Conservation (phyloP, 1,140 invertebrate genomes). For the Procambarus virginalis region DNA sequence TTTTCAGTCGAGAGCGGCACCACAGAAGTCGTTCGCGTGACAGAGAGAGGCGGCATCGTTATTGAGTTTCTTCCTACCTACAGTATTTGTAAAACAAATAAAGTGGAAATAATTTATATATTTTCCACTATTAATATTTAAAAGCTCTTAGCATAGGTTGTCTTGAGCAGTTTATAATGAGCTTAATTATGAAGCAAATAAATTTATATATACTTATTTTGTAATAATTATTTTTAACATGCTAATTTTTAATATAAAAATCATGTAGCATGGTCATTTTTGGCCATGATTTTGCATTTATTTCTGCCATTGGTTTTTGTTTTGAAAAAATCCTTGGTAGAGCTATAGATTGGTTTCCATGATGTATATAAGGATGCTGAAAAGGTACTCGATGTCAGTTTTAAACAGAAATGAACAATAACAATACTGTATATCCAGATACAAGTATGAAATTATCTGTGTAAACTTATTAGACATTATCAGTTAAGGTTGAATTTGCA, state of each 20-base stretch:
- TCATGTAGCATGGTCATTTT: neutral
- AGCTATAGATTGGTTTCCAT: neutral
- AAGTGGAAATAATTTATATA: neutral
- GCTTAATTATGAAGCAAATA: neutral
- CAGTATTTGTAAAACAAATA: neutral
- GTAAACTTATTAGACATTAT: neutral
- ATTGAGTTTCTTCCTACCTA: neutral
- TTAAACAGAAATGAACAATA: neutral
- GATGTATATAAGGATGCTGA: neutral
- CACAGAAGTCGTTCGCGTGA: conserved; percentile 29
- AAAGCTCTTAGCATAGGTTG: neutral
- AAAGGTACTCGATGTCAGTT: neutral
- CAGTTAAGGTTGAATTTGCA: neutral
- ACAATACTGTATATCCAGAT: neutral
- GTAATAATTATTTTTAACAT: conserved; percentile 8
- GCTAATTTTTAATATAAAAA: neutral
- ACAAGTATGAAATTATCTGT: neutral
- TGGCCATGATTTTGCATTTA: neutral
- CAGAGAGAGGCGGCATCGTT: neutral
- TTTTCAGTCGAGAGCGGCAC: conserved; percentile 24
- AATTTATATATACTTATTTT: neutral
- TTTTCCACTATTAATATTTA: neutral
- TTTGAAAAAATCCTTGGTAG: conserved; percentile 9
- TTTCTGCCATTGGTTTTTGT: conserved; percentile 12
- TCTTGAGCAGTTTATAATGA: neutral